Evolutionary conservation across 2,113 vertebrate genomes (phyloP), one percentile per base, ranked within the genome.

Genomic region (Tenebrosternarchus preto): DNA sequence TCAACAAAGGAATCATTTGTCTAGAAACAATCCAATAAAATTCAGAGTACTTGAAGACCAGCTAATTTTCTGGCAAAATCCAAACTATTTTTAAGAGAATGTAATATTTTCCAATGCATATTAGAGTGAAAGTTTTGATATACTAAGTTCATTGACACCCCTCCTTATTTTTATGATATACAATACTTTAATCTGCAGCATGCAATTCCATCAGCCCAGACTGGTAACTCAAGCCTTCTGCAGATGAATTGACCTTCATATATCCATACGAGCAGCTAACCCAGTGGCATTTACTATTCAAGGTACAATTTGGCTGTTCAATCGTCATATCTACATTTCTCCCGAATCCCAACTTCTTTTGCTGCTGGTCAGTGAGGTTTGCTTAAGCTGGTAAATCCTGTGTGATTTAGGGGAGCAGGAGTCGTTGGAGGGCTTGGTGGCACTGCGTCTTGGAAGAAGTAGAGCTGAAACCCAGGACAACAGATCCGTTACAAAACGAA

Each of bases 381-480:
- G 36, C 24, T 78, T 3, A 39, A 5, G 2, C 11, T 74, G 27
- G 75, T 56, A 25, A 55, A n/a, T 1, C 25, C 3, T 12, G 84
- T 80, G n/a, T 73, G 81, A 78, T 83, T 82, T 2, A 55, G 11
- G 11, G 50, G 6, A 6, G 56, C 2, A n/a, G 70, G 46, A 3
- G 63, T 29, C 4, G 7, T 15, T n/a, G 29, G 11, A 1, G 70
- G 19, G 7, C 15, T 6, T 4, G 11, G n/a, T 24, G 68, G 6
- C 1, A 2, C 20, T n/a, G 74, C 81, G 0, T 79, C 83, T 50
- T 91, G 88, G 86, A 93, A 93, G 87, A 93, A 93, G 77, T 92
- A 93, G 63, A 93, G 63, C 93, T 93, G 85, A 31, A 83, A 85
- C 6, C 17, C 73, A 12, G 31, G 24, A 27, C 16, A 25, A 56